These are phyloP conservation scores for Xyrichtys novacula DNA, from an alignment of 2,797 vertebrate species.

Conservation along the genomic window DNA sequence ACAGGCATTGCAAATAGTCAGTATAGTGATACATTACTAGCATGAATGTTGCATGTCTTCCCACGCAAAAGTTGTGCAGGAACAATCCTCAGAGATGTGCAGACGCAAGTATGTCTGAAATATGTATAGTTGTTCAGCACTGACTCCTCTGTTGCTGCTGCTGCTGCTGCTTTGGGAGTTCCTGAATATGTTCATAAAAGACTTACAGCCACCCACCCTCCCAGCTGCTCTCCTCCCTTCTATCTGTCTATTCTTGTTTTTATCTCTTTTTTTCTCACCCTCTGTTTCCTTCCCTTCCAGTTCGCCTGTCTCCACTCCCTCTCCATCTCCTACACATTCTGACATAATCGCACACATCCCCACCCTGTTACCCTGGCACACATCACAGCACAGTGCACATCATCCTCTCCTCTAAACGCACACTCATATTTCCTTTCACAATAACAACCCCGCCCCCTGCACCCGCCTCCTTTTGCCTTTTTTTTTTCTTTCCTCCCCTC, in stretches of 20 bases:
- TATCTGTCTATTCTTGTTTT: slow-evolving; percentile 54
- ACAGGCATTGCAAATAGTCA: slow-evolving; percentile 1
- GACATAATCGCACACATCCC: slow-evolving; percentile 72
- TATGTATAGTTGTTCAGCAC: slow-evolving; percentile 9
- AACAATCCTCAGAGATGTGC: slow-evolving; percentile 9
- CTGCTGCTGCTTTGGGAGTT: slow-evolving; percentile 29
- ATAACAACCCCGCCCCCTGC: slow-evolving; percentile 65
- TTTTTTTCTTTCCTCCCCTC: slow-evolving; percentile 30
- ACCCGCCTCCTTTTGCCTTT: slow-evolving; percentile 49
- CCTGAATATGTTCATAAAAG: slow-evolving; percentile 50
- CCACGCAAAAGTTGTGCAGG: slow-evolving; percentile 25
- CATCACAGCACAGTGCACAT: slow-evolving; percentile 61
- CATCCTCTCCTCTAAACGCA: slow-evolving; percentile 67
- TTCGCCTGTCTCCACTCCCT: slow-evolving; percentile 62
- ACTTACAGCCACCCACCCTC: slow-evolving; percentile 34
- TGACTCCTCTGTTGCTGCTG: slow-evolving; percentile 20
- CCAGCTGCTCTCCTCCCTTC: slow-evolving; percentile 62
- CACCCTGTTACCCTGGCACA: slow-evolving; percentile 70
- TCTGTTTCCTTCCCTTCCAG: slow-evolving; percentile 60
- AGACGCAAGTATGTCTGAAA: slow-evolving; percentile 5
- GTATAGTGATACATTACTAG: not conserved
- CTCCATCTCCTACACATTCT: slow-evolving; percentile 77
- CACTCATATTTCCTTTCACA: slow-evolving; percentile 77
- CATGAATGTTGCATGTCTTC: slow-evolving; percentile 5
- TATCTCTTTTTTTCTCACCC: slow-evolving; percentile 63